A percentile compares a stretch with the other conserved stretches of the same genome.
phyloP scores from a whole-genome alignment of 1,140 invertebrate species.

The Sesamia nonagrioides region DNA sequence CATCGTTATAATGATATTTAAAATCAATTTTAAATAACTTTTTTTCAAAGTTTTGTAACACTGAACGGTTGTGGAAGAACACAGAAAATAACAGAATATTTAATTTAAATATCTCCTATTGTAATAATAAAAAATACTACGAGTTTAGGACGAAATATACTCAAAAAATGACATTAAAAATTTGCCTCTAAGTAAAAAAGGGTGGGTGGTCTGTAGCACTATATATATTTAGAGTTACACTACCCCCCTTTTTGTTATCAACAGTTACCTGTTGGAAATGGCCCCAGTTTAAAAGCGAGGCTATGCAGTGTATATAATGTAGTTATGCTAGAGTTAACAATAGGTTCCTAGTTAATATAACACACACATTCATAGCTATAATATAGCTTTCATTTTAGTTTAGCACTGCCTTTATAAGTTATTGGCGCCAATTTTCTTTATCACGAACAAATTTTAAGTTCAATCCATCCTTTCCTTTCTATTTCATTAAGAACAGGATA shows the following conservation, averaged over 20 bases:
- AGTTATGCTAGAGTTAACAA: not conserved
- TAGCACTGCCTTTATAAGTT: not conserved
- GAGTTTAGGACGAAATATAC: not conserved
- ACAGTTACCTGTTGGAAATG: not conserved
- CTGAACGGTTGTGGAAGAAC: not conserved
- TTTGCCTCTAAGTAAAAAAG: not conserved
- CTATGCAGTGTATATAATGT: not conserved
- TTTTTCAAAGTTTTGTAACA: not conserved
- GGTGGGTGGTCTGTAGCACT: not conserved
- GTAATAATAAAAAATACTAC: not conserved
- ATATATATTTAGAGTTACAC: not conserved
- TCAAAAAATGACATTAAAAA: not conserved
- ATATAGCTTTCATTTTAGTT: not conserved
- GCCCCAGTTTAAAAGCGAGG: constrained; percentile 2
- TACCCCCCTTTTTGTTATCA: not conserved
- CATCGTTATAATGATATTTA: not conserved
- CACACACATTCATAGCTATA: not conserved
- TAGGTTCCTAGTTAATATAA: constrained; percentile 10
- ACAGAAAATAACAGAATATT: not conserved
- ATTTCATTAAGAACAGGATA: too few species aligned
- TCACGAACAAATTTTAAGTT: too few species aligned
- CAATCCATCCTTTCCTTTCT: too few species aligned
- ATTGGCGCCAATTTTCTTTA: not conserved
- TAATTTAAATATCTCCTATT: not conserved
- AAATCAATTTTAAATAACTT: not conserved